These are phyloP conservation scores for Chloroclysta siterata DNA, from an alignment of 2,888 invertebrate genomes.

Conservation along the genomic window DNA sequence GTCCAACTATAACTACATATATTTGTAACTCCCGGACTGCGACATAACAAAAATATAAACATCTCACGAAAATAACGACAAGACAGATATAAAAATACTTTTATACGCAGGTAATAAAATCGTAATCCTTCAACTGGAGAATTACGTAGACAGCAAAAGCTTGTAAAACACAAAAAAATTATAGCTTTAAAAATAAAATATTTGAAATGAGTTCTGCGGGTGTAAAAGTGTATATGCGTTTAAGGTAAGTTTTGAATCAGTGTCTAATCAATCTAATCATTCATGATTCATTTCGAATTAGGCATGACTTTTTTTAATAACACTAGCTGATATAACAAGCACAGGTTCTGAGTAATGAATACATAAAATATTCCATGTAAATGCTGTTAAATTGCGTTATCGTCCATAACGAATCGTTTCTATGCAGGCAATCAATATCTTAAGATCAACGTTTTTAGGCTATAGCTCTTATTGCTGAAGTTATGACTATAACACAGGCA, in stretches of 20 bases:
- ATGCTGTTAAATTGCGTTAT: conserved; percentile 22
- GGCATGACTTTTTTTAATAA: too few relatives aligned
- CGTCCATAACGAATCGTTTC: conserved; percentile 40
- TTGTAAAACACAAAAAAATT: conserved; percentile 20
- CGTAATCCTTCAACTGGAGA: conserved; percentile 31
- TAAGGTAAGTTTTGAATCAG: neutral
- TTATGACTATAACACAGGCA: conserved; percentile 36
- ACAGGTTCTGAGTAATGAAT: too few relatives aligned
- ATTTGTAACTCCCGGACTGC: neutral
- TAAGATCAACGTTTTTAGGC: conserved; percentile 34
- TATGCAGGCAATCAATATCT: conserved; percentile 35
- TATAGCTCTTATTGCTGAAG: conserved; percentile 38
- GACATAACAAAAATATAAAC: conserved; percentile 31
- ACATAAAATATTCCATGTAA: neutral
- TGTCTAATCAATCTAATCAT: too few relatives aligned
- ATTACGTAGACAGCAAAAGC: conserved; percentile 30
- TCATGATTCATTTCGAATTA: too few relatives aligned
- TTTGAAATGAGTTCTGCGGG: neutral
- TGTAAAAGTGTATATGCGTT: neutral
- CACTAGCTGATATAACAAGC: too few relatives aligned
- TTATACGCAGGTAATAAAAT: conserved; percentile 9
- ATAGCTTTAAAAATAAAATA: conserved; percentile 3
- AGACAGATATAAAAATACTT: conserved; percentile 37
- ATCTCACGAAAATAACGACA: conserved; percentile 27
- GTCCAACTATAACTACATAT: neutral